A percentile compares a stretch with the other conserved stretches of the same genome.
These are phyloP conservation scores for Ecliptopera silaceata DNA, from an alignment of 2,888 invertebrate species.

Conservation along the genomic window DNA sequence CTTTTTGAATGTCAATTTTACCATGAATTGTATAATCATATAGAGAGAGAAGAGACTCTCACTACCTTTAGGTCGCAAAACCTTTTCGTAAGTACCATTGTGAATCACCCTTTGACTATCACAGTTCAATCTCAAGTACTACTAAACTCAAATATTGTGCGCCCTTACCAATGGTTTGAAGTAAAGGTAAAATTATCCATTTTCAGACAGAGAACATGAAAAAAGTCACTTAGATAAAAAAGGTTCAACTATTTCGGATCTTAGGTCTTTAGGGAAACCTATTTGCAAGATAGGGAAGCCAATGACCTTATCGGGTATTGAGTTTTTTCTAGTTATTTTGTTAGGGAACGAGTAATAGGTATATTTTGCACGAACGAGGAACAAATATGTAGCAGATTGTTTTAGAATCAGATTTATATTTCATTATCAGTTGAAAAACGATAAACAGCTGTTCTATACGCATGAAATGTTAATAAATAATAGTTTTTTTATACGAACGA, in stretches of 20 bases:
- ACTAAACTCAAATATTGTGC: conserved; percentile 23
- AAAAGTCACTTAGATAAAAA: conserved; percentile 31
- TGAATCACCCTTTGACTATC: conserved; percentile 14
- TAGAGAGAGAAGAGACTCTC: not conserved
- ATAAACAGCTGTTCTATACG: too few species aligned
- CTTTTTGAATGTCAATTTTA: too few species aligned
- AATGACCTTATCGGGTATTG: conserved; percentile 18
- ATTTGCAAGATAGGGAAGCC: conserved; percentile 25
- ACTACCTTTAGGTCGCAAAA: not conserved
- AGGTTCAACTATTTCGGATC: conserved; percentile 28
- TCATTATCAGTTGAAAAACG: too few species aligned
- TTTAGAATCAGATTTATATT: too few species aligned
- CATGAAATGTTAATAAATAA: too few species aligned
- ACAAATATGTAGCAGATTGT: too few species aligned
- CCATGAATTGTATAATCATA: too few species aligned
- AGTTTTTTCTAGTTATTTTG: conserved; percentile 15
- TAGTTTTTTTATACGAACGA: too few species aligned
- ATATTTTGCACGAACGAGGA: not conserved
- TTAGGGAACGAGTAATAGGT: conserved; percentile 4
- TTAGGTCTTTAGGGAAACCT: conserved; percentile 30
- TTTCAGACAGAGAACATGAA: conserved; percentile 30
- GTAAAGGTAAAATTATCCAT: conserved; percentile 31
- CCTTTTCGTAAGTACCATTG: conserved; percentile 9
- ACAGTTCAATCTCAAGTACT: conserved; percentile 25
- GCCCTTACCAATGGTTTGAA: conserved; percentile 21